phyloP scores from a whole-genome alignment of 1,140 invertebrate species.

The Globodera rostochiensis region DNA sequence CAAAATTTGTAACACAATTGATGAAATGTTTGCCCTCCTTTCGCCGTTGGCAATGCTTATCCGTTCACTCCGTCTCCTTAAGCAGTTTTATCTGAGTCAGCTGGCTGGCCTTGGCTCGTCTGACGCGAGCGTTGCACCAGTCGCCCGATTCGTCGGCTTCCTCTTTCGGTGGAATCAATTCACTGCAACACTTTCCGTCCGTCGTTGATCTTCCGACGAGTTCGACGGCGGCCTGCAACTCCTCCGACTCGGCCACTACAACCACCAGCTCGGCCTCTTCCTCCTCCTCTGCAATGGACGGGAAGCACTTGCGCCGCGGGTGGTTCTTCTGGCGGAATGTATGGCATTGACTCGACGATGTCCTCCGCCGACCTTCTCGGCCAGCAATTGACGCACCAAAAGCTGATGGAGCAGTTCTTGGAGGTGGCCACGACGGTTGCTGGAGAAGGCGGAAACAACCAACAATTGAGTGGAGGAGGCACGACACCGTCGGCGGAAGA shows the following conservation, averaged over 20 bases:
- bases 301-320: neutral
- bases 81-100: constrained; percentile 23
- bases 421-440: constrained; percentile 10
- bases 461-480: constrained; percentile 2
- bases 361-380: neutral
- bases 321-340: neutral
- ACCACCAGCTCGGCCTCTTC: constrained; percentile 5
- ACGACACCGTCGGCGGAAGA: constrained; percentile 3
- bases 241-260: constrained; percentile 13
- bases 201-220: constrained; percentile 6
- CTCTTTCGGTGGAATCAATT: neutral
- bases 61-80: neutral
- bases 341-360: neutral
- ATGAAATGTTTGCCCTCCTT: neutral
- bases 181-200: neutral
- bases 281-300: neutral
- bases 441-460: neutral
- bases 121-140: neutral
- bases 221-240: neutral
- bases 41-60: neutral
- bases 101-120: constrained; percentile 2
- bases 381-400: constrained; percentile 19
- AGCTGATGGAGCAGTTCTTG: constrained; percentile 24
- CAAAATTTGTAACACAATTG: neutral
- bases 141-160: constrained; percentile 2